Base-by-base conservation (phyloP, 2,888 invertebrate species). In the Caenorhabditis imperialis region DNA sequence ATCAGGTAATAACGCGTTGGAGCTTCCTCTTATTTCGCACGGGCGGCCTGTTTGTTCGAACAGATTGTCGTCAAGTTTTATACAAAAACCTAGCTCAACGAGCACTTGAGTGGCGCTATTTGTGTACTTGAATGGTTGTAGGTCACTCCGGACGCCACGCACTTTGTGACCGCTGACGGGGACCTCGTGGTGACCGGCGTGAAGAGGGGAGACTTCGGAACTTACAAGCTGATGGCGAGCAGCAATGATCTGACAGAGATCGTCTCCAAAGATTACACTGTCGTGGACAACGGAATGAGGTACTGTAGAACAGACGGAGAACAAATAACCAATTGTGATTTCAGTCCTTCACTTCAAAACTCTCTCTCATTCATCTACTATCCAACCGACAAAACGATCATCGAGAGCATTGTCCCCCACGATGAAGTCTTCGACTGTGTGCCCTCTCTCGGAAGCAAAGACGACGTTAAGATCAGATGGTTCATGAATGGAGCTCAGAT, bases 171-270 rank as follows among this genome's bases (percentile, higher is more conserved):
- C 18, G 45, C 69, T 10, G 61, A 72, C 20, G 85, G 85, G 14
- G 81, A 84, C 72, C 61, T 85, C n/a, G 75, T 85, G 6, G 77
- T 84, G 38, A 70, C 79, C 10, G 73, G 73, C 35, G 78, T 76
- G 16, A 63, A 45, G 22, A 40, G 57, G 22, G 57, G 25, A n/a
- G 72, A 70, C 27, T 78, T 78, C 33, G 78, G 77, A 50, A 63
- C 45, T 10, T 78, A 78, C 45, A 67, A 63, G 25, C 27, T 77
- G 62, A 48, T 73, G 45, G 77, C 57, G 3, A 58, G 54, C n/a
- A 58, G 61, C 47, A 69, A 63, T 47, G 71, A 73, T 60, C 38
- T 77, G 18, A 16, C 40, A 27, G 77, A 73, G 37, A 54, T 77
- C 30, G 65, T 73, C 1, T 77, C 77, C 23, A 69, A 63, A 27